Percentiles rank a stretch among this genome's conserved stretches.
These are phyloP conservation scores for Diuraphis noxia DNA, from an alignment of 1,140 invertebrate species.

Conservation along the genomic window DNA sequence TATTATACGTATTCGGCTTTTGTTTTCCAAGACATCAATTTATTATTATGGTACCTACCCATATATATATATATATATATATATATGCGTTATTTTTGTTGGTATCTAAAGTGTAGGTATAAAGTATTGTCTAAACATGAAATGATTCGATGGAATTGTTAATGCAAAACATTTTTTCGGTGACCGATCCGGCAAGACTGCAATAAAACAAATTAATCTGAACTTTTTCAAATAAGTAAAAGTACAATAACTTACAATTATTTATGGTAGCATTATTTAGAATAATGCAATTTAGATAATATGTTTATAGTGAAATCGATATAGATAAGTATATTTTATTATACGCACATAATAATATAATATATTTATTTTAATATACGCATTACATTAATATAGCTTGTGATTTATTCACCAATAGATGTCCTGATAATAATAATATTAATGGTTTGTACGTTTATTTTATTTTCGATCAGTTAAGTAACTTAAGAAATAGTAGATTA, in stretches of 20 bases:
- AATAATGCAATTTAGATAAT: background rate
- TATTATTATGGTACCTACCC: background rate
- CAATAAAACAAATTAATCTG: background rate
- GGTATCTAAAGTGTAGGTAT: background rate
- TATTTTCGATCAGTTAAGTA: background rate
- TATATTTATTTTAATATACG: background rate
- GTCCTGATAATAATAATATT: background rate
- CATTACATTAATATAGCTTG: background rate
- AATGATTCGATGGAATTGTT: background rate
- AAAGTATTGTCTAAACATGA: background rate
- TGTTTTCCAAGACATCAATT: conserved; percentile 8
- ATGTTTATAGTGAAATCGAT: background rate
- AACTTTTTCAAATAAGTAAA: conserved; percentile 6
- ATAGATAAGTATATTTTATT: background rate
- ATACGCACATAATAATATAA: background rate
- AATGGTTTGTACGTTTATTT: background rate
- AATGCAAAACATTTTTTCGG: background rate
- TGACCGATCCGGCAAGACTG: background rate
- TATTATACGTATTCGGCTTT: background rate
- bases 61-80: background rate
- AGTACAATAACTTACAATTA: conserved; percentile 4
- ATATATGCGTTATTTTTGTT: background rate
- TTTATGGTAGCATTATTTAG: background rate
- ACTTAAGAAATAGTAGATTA: background rate
- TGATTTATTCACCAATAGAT: background rate